A percentile compares a stretch with the other conserved stretches of the same genome.
phyloP scores from a whole-genome alignment of 2,888 invertebrate species.

The Drosophila suboccidentalis region DNA sequence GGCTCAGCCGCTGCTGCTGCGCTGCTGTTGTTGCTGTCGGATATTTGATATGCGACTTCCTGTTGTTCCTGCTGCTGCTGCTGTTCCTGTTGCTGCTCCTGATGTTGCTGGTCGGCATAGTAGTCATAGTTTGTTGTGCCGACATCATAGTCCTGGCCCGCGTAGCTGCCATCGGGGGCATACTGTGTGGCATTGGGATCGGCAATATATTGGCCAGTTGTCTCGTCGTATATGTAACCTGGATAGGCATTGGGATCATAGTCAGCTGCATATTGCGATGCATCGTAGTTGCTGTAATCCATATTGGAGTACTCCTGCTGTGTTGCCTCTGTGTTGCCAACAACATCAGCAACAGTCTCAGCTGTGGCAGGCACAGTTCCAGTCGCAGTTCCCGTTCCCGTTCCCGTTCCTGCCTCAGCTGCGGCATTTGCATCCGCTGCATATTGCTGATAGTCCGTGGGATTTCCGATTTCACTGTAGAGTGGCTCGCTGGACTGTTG shows the following conservation, averaged over 20 bases:
- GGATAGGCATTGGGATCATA: constrained; percentile 83
- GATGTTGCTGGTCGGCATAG: constrained; percentile 59
- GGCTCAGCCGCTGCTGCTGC: constrained; percentile 25
- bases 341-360: constrained; percentile 21
- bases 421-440: constrained; percentile 49
- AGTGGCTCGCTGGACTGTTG: constrained; percentile 54
- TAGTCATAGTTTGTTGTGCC: constrained; percentile 63
- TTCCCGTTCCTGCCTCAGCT: constrained; percentile 17
- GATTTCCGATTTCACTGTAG: constrained; percentile 73
- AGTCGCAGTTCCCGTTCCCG: neutral
- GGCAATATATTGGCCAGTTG: constrained; percentile 82
- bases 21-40: constrained; percentile 36
- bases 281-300: constrained; percentile 83
- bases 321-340: constrained; percentile 11
- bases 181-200: constrained; percentile 77
- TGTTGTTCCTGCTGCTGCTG: constrained; percentile 40
- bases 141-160: constrained; percentile 68
- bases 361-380: constrained; percentile 7
- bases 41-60: constrained; percentile 40
- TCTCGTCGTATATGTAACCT: constrained; percentile 84
- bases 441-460: constrained; percentile 67
- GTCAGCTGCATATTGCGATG: constrained; percentile 71
- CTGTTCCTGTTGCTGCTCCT: constrained; percentile 36
- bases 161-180: constrained; percentile 67
- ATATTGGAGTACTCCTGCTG: constrained; percentile 75